Percentiles rank a stretch among this genome's conserved stretches.
Evolutionary conservation across 2,888 invertebrate species (phyloP).

Genomic region (Trisateles emortualis): DNA sequence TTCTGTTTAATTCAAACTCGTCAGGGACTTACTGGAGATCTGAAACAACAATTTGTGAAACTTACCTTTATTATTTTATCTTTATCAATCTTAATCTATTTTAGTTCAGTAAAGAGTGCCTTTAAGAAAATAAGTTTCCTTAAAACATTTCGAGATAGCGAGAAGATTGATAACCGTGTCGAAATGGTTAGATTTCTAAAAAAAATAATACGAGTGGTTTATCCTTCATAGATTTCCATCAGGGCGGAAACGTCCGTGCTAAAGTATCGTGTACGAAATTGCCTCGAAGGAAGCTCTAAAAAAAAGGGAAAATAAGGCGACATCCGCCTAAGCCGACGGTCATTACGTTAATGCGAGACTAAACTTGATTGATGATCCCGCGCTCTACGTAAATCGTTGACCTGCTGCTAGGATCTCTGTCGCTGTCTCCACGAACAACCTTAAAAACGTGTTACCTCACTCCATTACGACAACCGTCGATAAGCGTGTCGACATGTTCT

Average conservation of each 20-base stretch:
- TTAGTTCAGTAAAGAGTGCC: conserved; percentile 52
- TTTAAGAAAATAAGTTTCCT: conserved; percentile 56
- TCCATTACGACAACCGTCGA: conserved; percentile 19
- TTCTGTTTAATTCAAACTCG: conserved; percentile 55
- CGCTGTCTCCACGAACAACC: conserved; percentile 46
- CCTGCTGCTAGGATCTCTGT: conserved; percentile 52
- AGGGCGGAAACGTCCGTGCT: conserved; percentile 73
- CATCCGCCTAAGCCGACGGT: conserved; percentile 81
- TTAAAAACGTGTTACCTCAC: conserved; percentile 32
- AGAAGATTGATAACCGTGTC: conserved; percentile 68
- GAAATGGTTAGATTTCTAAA: conserved; percentile 57
- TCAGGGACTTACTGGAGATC: conserved; percentile 51
- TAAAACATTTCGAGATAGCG: conserved; percentile 57
- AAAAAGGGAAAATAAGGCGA: conserved; percentile 83
- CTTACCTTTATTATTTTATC: conserved; percentile 57
- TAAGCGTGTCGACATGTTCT: conserved; percentile 25
- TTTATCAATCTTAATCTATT: conserved; percentile 62
- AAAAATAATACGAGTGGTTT: conserved; percentile 50
- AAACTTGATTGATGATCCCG: conserved; percentile 84
- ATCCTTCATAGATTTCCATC: conserved; percentile 83
- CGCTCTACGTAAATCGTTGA: conserved; percentile 62
- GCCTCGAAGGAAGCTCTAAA: conserved; percentile 68
- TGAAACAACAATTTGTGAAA: conserved; percentile 58
- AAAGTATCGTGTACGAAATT: conserved; percentile 82
- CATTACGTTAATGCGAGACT: conserved; percentile 86